phyloP scores from a whole-genome alignment of 2,113 vertebrate species.

The Gobius niger region DNA sequence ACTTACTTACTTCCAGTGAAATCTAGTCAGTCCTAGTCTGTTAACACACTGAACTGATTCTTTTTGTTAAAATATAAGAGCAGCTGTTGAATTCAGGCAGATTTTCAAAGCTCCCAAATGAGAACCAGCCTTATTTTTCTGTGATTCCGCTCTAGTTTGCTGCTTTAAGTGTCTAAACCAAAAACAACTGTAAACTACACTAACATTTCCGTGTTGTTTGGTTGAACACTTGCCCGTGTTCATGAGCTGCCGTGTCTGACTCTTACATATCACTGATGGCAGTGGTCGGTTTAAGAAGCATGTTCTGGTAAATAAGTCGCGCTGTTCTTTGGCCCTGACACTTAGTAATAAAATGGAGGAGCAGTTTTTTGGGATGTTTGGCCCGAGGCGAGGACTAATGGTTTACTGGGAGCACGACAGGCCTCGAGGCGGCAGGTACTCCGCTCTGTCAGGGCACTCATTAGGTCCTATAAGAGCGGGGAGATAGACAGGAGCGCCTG shows the following conservation, averaged over 20 bases:
- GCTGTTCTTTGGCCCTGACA: conserved; percentile 36
- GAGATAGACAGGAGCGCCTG: conserved; percentile 49
- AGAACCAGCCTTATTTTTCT: too few relatives aligned
- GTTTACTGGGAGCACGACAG: conserved; percentile 73
- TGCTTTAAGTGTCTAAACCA: too few relatives aligned
- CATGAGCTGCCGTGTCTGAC: conserved; percentile 43
- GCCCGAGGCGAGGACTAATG: conserved; percentile 75
- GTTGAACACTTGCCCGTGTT: not conserved
- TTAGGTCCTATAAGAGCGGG: conserved; percentile 72
- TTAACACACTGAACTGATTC: too few relatives aligned
- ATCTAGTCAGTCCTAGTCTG: too few relatives aligned
- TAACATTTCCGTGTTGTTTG: too few relatives aligned
- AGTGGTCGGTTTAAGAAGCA: conserved; percentile 41
- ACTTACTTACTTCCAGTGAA: too few relatives aligned
- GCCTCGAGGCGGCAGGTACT: conserved; percentile 69
- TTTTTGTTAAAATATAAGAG: too few relatives aligned
- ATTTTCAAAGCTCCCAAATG: too few relatives aligned
- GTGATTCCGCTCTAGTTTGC: too few relatives aligned
- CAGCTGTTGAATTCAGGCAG: too few relatives aligned
- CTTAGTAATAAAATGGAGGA: conserved; percentile 48
- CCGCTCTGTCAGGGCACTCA: conserved; percentile 71
- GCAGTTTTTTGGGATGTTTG: conserved; percentile 61
- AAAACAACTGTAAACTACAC: too few relatives aligned
- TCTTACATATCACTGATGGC: conserved; percentile 40
- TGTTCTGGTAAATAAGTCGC: conserved; percentile 30